Base-by-base conservation (phyloP, 37 sponge, comb jelly and placozoan species). In the Ephydatia muelleri region DNA sequence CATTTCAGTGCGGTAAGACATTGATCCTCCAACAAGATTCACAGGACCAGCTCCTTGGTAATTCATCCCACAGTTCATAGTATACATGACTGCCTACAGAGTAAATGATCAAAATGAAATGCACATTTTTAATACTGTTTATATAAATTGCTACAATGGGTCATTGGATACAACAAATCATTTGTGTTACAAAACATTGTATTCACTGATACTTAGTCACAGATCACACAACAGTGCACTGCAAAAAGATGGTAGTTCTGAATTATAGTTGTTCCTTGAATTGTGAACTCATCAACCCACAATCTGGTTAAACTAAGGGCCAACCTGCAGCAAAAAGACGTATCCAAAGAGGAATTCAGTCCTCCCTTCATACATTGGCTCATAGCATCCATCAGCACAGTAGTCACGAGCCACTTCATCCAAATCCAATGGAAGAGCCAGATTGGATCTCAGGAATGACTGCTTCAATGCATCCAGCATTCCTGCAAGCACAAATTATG, bases 321-420 rank as follows among this genome's bases (percentile, higher is more conserved):
- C 0, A 19, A 87, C 87, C 67, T 81, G 27, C 8, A 83, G 79
- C 14, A 77, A 65, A 67, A 64, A 31, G 67, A 88, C 38, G 40
- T 88, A 88, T 34, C 72, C 70, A 83, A 88, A 88, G 47, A 77
- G 71, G 79, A 88, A 88, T 74, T 88, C 88, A 35, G 33, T 71
- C 27, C 48, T 72, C 70, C 88, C 88, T 22, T 73, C 49, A 65
- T 78, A 82, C 79, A 88, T 70, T 21, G 88, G 88, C 57, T 88
- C 88, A 78, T 82, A 88, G 83, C 88, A 88, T 22, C 88, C 88
- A 77, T 88, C 88, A 77, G 72, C 76, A 2, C 79, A 82, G 37
- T 83, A 88, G 40, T 83, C 79, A 4, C 83, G 6, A 0, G 88
- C 88, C 38, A 68, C 68, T 47, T 73, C 31, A 33, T 67, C 6